Percentiles rank a stretch among this genome's conserved stretches.
These are phyloP conservation scores for Deladenus siricidicola DNA, from an alignment of 2,888 invertebrate species.

Conservation along the genomic window DNA sequence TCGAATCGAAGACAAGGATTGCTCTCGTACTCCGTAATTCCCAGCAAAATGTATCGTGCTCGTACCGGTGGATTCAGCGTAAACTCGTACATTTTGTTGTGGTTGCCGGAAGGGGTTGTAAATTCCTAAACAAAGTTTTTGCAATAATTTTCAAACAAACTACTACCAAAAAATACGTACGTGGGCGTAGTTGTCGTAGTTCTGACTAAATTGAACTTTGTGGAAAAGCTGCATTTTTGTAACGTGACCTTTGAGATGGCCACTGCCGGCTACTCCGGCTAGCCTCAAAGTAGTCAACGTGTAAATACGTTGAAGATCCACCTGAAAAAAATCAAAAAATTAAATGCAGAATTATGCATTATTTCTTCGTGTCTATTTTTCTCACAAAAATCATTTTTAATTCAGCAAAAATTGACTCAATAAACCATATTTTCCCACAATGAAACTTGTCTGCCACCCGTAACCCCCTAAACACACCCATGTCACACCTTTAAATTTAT, in stretches of 20 bases:
- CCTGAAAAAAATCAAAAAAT: not conserved
- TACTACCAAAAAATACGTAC: constrained; percentile 30
- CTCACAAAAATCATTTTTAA: too few species aligned
- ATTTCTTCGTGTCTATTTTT: too few species aligned
- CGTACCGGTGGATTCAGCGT: constrained; percentile 84
- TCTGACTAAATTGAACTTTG: constrained; percentile 83
- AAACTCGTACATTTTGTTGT: constrained; percentile 90
- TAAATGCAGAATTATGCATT: not conserved
- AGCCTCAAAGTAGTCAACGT: constrained; percentile 59
- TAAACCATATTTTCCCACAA: too few species aligned
- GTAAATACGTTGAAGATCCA: constrained; percentile 84
- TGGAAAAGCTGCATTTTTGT: constrained; percentile 94
- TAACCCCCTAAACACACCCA: too few species aligned
- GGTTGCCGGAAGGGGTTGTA: constrained; percentile 61
- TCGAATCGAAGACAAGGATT: constrained; percentile 92
- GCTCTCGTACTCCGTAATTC: constrained; percentile 91
- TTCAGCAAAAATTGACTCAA: too few species aligned
- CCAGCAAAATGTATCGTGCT: constrained; percentile 83
- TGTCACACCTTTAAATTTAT: too few species aligned
- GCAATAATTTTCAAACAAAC: not conserved
- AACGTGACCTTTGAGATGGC: constrained; percentile 66
- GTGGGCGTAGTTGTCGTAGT: constrained; percentile 91
- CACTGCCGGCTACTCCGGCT: constrained; percentile 50
- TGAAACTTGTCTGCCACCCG: too few species aligned
- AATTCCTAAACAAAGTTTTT: constrained; percentile 58